Base-by-base conservation (phyloP, 92 coral and sea anemone species). In the Palythoa grandis region DNA sequence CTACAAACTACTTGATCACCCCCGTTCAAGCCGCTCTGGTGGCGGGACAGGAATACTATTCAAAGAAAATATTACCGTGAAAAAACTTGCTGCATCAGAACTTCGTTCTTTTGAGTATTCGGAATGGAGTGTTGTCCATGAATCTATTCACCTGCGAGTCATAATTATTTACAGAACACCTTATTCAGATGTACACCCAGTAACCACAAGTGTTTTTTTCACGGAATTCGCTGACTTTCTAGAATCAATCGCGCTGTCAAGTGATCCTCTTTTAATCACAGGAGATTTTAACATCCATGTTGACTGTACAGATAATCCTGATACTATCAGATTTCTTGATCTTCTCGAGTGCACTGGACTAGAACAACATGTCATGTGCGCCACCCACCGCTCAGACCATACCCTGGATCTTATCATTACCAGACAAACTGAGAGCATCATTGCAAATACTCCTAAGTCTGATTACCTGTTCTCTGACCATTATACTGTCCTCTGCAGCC, bases 371-470 rank as follows among this genome's bases (percentile, higher is more conserved):
- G 89, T 86, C 77, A 86, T 54, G 65, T 53, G 84, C 84, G 50
- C 89, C 70, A 86, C 89, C 52, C 89, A 74, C 84, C 29, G 77
- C 76, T 77, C 84, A 35, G 89, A 53, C 89, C 89, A 86, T 77
- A 86, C 89, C 84, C 84, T 77, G 37, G 89, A 86, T 86, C 65
- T 86, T 40, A 86, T 77, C 54, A 86, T 86, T 48, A 86, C 89
- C 77, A 61, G 65, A 43, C 89, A 76, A 63, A 63, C 85, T 77
- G 89, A 76, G 58, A 66, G 70, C 35, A 77, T 86, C 66, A 86
- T 86, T 54, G 68, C 83, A 54, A 67, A 61, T 53, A 63, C 43
- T 61, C 85, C 89, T 40, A 65, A 24, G 70, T 50, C 74, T 86
- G 89, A 77, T 19, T 35, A 67, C 58, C 70, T 86, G 77, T 65